Conservation (phyloP, 2,113 vertebrate species). For the Leucosticte australis region DNA sequence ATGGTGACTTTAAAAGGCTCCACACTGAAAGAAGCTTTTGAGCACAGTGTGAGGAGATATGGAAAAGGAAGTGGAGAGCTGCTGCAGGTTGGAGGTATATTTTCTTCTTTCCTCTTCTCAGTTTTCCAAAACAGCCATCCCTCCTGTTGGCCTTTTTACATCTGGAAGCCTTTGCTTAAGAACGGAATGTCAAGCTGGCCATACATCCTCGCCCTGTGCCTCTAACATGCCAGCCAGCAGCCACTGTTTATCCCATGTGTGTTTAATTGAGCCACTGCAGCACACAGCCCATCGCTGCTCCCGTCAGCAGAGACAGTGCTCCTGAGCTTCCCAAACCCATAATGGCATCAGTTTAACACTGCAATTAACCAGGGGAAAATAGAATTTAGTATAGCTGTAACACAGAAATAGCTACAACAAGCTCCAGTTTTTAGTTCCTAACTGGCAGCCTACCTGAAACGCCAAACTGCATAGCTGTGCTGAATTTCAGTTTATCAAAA, state of each 20-base stretch:
- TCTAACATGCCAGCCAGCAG: background rate
- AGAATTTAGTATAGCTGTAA: background rate
- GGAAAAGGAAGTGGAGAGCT: constrained; percentile 86
- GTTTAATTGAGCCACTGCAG: background rate
- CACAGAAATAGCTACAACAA: background rate
- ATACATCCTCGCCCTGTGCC: background rate
- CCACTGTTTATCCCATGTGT: rapidly evolving
- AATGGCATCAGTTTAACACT: background rate
- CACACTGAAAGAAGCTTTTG: constrained; percentile 84
- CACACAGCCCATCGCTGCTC: rapidly evolving
- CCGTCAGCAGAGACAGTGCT: background rate
- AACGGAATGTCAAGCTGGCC: background rate
- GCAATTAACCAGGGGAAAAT: background rate
- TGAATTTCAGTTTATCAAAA: background rate
- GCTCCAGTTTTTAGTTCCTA: background rate
- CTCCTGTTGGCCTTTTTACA: background rate
- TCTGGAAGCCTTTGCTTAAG: background rate
- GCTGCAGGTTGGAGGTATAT: constrained; percentile 90
- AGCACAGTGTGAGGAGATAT: constrained; percentile 83
- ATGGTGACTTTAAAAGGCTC: constrained; percentile 84
- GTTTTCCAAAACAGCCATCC: background rate
- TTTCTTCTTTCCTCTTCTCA: background rate
- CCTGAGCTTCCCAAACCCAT: background rate
- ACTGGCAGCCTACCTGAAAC: background rate
- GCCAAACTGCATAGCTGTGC: background rate